Evolutionary conservation across 2,797 vertebrate genomes (phyloP).

Genomic region (Mastacembelus armatus): DNA sequence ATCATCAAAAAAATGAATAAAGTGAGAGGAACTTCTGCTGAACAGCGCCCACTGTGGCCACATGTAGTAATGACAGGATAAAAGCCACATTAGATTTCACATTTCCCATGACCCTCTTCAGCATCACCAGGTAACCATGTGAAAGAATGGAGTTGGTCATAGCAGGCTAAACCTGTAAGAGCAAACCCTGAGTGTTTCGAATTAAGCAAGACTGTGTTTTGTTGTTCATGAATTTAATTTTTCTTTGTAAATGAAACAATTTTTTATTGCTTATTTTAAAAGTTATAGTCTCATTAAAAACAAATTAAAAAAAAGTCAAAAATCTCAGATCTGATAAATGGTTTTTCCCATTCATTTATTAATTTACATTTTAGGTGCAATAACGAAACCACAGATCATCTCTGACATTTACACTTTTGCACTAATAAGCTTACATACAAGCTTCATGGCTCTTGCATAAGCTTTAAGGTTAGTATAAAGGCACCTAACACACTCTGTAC

Average conservation of each 20-base stretch:
- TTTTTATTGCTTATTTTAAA: neutral
- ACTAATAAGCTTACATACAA: constrained; percentile 3
- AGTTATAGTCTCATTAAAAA: constrained; percentile 9
- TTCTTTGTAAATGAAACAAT: neutral
- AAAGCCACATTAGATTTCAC: neutral
- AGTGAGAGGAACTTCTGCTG: neutral
- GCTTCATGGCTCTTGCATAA: neutral
- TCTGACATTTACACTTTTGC: constrained; percentile 19
- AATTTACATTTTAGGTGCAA: neutral
- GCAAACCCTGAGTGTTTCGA: neutral
- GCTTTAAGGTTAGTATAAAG: constrained; percentile 41
- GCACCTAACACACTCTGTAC: constrained; percentile 14
- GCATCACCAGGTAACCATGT: no score
- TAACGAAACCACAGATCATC: neutral
- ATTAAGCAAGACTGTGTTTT: neutral
- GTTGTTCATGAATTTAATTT: neutral
- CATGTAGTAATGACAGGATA: neutral
- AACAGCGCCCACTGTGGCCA: constrained; percentile 8
- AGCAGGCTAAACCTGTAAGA: neutral
- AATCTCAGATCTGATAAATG: neutral
- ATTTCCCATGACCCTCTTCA: no score
- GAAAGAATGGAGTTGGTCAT: no score
- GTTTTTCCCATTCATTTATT: no score
- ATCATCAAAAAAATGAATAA: neutral
- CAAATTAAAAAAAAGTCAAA: no score